These are phyloP conservation scores for Lepidurus packardi DNA, from an alignment of 1,140 invertebrate species.

Conservation along the genomic window DNA sequence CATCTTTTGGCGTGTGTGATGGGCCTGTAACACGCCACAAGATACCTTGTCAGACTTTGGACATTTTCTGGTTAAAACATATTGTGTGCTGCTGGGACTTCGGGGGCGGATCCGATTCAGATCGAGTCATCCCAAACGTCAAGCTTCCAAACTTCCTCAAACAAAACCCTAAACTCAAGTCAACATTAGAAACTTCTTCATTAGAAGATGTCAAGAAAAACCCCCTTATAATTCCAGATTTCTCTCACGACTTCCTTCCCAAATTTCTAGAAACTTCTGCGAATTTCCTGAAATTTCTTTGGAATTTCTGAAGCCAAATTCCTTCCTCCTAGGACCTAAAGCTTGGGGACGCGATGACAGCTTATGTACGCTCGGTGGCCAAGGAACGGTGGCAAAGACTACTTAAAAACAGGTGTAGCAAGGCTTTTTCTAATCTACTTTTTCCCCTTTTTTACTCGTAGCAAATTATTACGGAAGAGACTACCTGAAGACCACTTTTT, in stretches of 20 bases:
- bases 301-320: too few relatives aligned
- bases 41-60: neutral
- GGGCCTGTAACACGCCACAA: slow-evolving; percentile 6
- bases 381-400: slow-evolving; percentile 1
- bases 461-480: neutral
- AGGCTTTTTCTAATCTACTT: neutral
- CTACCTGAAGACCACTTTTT: slow-evolving; percentile 18
- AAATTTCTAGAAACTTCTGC: too few relatives aligned
- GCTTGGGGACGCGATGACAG: neutral
- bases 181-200: too few relatives aligned
- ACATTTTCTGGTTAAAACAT: neutral
- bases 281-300: too few relatives aligned
- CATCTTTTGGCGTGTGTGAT: slow-evolving; percentile 13
- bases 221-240: too few relatives aligned
- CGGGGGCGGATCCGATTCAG: neutral
- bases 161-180: too few relatives aligned
- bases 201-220: too few relatives aligned
- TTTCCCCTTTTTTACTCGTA: neutral
- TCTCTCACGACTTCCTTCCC: too few relatives aligned
- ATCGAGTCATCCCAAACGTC: slow-evolving; percentile 4
- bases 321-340: too few relatives aligned
- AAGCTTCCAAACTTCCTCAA: neutral
- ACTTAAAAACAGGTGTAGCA: neutral
- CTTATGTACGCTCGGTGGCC: neutral
- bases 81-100: neutral